These are phyloP conservation scores for Piaya cayana DNA, from an alignment of 2,113 vertebrate species.

Conservation along the genomic window DNA sequence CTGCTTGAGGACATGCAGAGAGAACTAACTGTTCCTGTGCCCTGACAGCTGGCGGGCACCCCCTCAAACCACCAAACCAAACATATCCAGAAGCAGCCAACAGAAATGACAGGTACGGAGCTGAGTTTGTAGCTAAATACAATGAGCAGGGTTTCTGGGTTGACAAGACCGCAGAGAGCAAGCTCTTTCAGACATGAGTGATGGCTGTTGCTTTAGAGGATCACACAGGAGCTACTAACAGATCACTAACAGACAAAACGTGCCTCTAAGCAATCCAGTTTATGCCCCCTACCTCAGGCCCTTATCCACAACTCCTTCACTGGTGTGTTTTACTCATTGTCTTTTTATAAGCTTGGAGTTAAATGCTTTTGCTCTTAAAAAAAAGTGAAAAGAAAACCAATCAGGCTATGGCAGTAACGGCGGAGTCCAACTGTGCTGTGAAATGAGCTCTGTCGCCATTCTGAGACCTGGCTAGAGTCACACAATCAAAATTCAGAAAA, in stretches of 20 bases:
- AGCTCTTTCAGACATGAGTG: accelerated
- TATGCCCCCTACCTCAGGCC: background rate
- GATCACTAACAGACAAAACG: background rate
- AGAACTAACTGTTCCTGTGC: background rate
- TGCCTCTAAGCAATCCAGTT: background rate
- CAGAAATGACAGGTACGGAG: background rate
- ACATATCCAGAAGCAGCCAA: background rate
- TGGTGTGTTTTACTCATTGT: background rate
- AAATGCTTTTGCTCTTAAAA: background rate
- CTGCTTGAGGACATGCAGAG: background rate
- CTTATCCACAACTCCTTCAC: background rate
- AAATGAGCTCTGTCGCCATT: background rate
- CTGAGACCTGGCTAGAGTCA: background rate
- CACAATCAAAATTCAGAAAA: background rate
- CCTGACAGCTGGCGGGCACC: background rate
- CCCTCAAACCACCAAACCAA: background rate
- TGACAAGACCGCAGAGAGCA: background rate
- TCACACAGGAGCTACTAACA: background rate
- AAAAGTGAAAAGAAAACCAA: background rate
- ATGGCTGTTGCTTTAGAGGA: background rate
- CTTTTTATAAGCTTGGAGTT: background rate
- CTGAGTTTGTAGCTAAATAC: background rate
- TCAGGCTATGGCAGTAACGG: background rate
- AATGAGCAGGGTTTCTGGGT: background rate
- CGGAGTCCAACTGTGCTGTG: background rate